Percentiles rank a stretch among this genome's conserved stretches.
Evolutionary conservation across 2,888 invertebrate genomes (phyloP).

Genomic region (Lasioglossum vierecki): DNA sequence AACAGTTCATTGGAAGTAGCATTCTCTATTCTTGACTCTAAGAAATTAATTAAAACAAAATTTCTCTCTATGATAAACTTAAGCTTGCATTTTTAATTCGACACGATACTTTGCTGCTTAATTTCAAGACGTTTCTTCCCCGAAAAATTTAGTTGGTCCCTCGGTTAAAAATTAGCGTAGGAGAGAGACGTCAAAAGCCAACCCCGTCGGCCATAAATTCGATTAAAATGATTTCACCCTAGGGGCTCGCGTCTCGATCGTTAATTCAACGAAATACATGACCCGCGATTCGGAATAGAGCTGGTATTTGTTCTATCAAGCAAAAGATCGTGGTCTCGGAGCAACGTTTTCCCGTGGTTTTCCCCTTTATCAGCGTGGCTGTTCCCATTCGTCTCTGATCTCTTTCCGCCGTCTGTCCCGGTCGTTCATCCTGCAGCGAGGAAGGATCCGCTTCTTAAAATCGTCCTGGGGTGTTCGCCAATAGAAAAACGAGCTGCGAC

Average conservation of each 20-base stretch:
- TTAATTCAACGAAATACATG: not conserved
- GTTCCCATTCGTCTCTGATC: not conserved
- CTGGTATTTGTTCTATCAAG: not conserved
- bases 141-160: no score
- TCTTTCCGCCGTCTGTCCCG: not conserved
- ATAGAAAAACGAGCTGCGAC: constrained; percentile 37
- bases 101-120: no score
- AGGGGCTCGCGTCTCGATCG: not conserved
- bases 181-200: not conserved
- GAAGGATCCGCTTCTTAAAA: constrained; percentile 11
- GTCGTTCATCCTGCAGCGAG: constrained; percentile 14
- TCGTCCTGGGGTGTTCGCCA: constrained; percentile 2
- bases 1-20: no score
- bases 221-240: not conserved
- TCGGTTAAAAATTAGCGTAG: not conserved
- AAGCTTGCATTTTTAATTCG: not conserved
- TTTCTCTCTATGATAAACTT: not conserved
- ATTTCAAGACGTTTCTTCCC: no score
- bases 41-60: no score
- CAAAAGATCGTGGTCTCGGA: not conserved
- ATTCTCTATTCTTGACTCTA: no score
- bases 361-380: not conserved
- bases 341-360: not conserved
- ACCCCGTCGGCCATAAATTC: not conserved
- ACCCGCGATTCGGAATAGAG: not conserved